Evolutionary conservation across 53 echinoderm and acorn worm genomes (phyloP).

Genomic region (Pentamera pediparva): DNA sequence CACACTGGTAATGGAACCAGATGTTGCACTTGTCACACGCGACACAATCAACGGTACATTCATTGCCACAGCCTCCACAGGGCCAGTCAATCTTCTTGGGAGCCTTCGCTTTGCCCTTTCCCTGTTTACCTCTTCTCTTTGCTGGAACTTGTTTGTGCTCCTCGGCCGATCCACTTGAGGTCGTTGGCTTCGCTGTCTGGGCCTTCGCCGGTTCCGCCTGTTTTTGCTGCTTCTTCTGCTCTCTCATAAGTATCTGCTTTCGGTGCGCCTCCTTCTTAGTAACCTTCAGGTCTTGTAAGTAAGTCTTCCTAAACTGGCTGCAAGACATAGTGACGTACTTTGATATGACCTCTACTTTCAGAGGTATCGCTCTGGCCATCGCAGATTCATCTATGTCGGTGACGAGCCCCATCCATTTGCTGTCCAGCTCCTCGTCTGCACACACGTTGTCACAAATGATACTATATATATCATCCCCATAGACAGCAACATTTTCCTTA

Average conservation of each 20-base stretch:
- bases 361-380: too few relatives aligned
- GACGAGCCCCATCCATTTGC: too few relatives aligned
- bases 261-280: not conserved
- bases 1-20: not conserved
- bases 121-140: not conserved
- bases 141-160: not conserved
- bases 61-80: slow-evolving; percentile 1
- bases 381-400: too few relatives aligned
- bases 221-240: not conserved
- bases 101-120: not conserved
- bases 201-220: too few relatives aligned
- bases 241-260: not conserved
- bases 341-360: too few relatives aligned
- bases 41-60: not conserved
- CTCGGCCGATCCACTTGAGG: not conserved
- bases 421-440: too few relatives aligned
- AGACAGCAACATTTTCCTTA: not conserved
- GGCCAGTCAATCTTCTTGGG: not conserved
- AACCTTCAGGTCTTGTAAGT: not conserved
- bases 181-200: not conserved
- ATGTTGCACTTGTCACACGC: not conserved
- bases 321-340: not conserved
- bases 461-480: not conserved
- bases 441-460: not conserved
- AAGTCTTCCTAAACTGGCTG: not conserved